Evolutionary conservation across 2,113 vertebrate genomes (phyloP), one percentile per base, ranked within the genome.

Genomic region (Phrynosoma blainvillii): DNA sequence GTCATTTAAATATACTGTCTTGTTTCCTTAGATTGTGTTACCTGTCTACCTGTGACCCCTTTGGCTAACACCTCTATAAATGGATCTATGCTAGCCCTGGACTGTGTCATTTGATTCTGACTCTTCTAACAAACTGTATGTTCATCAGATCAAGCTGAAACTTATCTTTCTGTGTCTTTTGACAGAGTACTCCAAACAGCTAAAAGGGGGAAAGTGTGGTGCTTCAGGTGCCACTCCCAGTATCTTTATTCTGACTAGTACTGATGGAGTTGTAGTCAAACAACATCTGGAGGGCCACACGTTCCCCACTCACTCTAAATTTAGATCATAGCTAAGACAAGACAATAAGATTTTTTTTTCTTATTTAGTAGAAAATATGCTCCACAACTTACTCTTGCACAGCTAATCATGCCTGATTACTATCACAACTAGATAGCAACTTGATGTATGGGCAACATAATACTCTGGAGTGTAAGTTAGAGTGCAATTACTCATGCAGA

Each of bases 371-470:
- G 40, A 27, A 70, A 1, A 52, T 70, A 56, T 84, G n/a, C 18
- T 54, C 25, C 47, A 25, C 9, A 11, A 11, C 73, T 90, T 88
- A 91, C 47, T 84, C 56, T 62, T 87, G 54, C 62, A 32, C 73
- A 81, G 36, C 89, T 76, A 90, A 85, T 79, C 79, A 73, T 3
- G 13, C 66, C 1, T 7, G 87, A 84, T 82, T 84, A 47, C 79
- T 86, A 54, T 77, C 71, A 87, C 87, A 92, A 71, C 86, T 86
- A 88, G 87, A 84, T 66, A 78, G 21, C 87, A 87, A 84, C 66
- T 4, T 2, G 16, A 87, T 52, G 30, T 86, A 79, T n/a, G 88
- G 91, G 87, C 82, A 88, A 85, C 54, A 27, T 76, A 78, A 65
- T 74, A 3, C 88, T 88, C 84, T 83, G 56, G 54, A 79, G 42